A percentile compares a stretch with the other conserved stretches of the same genome.
These are phyloP conservation scores for Porites evermanni DNA, from an alignment of 92 coral and sea anemone genomes.

Conservation along the genomic window DNA sequence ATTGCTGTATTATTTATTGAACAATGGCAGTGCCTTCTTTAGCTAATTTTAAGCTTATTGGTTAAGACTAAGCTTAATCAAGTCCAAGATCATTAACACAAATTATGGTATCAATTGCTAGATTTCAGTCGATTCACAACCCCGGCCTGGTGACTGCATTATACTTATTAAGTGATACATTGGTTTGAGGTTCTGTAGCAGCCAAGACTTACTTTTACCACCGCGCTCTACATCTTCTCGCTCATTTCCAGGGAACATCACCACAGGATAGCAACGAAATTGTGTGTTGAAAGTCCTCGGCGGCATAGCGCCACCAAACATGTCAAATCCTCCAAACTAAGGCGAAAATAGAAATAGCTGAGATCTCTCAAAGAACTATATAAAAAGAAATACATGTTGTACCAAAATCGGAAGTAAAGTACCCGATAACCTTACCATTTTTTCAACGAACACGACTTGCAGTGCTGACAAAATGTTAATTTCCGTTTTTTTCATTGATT, in stretches of 20 bases:
- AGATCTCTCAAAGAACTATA: no score
- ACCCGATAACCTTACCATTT: constrained; percentile 26
- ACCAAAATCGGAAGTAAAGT: background rate
- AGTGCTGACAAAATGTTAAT: background rate
- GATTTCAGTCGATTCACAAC: no score
- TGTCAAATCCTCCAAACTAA: constrained; percentile 67
- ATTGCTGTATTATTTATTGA: no score
- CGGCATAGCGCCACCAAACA: constrained; percentile 82
- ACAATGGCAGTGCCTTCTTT: no score
- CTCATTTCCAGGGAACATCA: constrained; percentile 98
- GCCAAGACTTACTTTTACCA: constrained; percentile 86
- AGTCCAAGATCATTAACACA: no score
- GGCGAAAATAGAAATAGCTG: background rate
- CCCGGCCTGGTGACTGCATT: no score
- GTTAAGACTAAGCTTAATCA: no score
- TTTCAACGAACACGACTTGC: background rate
- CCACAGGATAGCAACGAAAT: constrained; percentile 93
- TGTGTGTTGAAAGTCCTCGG: constrained; percentile 96
- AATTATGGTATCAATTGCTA: no score
- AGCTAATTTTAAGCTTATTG: no score
- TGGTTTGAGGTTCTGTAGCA: background rate
- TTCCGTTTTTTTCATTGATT: background rate
- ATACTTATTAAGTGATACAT: no score
- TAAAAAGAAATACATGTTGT: background rate
- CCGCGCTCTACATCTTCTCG: constrained; percentile 98